Conservation (phyloP, 2,888 invertebrate genomes). For the Nycteola revayana region DNA sequence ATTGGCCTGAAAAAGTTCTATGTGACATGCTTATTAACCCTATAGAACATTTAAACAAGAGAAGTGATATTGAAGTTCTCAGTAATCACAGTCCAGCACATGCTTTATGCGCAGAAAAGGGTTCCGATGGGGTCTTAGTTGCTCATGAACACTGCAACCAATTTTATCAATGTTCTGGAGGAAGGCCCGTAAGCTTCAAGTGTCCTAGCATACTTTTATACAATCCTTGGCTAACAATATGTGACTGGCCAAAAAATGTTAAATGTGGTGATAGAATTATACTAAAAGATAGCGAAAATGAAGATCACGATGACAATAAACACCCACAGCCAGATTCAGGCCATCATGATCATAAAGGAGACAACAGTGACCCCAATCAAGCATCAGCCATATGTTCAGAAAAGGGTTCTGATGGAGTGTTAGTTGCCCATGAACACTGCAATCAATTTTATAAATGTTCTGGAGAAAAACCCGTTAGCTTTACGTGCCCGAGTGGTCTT, state of each 20-base stretch:
- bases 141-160: conserved; percentile 47
- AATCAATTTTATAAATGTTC: conserved; percentile 42
- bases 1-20: conserved; percentile 17
- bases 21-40: too few species aligned
- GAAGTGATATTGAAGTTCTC: too few species aligned
- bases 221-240: conserved; percentile 33
- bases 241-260: conserved; percentile 43
- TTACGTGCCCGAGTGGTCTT: conserved; percentile 27
- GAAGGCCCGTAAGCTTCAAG: conserved; percentile 28
- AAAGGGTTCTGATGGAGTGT: conserved; percentile 32
- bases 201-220: conserved; percentile 37
- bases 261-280: conserved; percentile 37
- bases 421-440: conserved; percentile 47
- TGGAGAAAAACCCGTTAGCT: conserved; percentile 29
- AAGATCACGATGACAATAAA: background rate
- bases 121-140: conserved; percentile 34
- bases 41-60: too few species aligned
- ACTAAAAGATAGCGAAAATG: conserved; percentile 3
- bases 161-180: conserved; percentile 41
- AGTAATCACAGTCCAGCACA: conserved; percentile 34
- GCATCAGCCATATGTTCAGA: conserved; percentile 39
- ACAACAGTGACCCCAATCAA: conserved; percentile 34
- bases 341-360: conserved; percentile 6
- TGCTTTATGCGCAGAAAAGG: conserved; percentile 33
- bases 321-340: conserved; percentile 1